Percentiles rank a stretch among this genome's conserved stretches.
phyloP scores from a whole-genome alignment of 2,888 invertebrate species.

The Cactoblastis cactorum region DNA sequence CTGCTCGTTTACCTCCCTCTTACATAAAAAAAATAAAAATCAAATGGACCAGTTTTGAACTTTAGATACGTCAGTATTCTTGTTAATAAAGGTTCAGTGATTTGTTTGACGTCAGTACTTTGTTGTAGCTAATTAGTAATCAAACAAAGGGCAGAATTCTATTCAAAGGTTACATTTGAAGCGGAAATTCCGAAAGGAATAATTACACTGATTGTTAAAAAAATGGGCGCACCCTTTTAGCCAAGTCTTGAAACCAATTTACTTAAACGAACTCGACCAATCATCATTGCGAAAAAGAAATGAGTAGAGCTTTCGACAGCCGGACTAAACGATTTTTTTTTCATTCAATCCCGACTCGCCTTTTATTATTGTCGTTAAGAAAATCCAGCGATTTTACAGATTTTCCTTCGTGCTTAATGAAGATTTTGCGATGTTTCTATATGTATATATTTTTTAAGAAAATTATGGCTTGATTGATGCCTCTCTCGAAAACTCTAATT shows the following conservation, averaged over 20 bases:
- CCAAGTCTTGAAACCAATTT: not conserved
- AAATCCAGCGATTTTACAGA: not conserved
- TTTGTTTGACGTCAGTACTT: no score
- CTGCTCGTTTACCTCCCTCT: no score
- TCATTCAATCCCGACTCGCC: not conserved
- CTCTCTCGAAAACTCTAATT: no score
- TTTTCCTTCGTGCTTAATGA: not conserved
- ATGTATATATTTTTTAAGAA: no score
- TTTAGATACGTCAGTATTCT: no score
- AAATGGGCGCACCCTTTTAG: not conserved
- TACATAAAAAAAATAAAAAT: no score
- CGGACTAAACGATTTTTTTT: not conserved
- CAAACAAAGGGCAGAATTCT: no score
- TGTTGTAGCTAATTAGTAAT: no score
- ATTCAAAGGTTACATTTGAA: no score
- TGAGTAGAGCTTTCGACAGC: not conserved
- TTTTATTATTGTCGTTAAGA: constrained; percentile 1
- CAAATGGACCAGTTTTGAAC: no score
- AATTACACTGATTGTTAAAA: not conserved
- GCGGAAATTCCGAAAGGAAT: not conserved
- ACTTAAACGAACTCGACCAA: constrained; percentile 1
- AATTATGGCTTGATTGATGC: no score
- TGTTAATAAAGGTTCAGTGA: no score
- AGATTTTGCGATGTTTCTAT: not conserved
- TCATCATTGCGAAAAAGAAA: not conserved